phyloP scores from a whole-genome alignment of 2,888 invertebrate genomes.

The Diplazon laetatorius region DNA sequence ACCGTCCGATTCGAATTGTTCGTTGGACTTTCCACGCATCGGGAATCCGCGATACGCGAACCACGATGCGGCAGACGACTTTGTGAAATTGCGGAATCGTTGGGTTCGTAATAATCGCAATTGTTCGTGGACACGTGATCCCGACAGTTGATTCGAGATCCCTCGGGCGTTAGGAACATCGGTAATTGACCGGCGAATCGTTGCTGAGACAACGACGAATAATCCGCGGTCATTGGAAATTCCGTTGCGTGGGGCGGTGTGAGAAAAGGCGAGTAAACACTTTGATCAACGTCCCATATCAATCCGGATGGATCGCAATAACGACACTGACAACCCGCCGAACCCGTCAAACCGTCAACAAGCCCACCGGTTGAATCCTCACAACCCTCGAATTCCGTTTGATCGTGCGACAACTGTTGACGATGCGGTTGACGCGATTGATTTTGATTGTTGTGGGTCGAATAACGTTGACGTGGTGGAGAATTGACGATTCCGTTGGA shows the following conservation, averaged over 20 bases:
- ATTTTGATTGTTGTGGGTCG: conserved; percentile 44
- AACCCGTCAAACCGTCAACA: conserved; percentile 72
- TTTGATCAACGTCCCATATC: conserved; percentile 89
- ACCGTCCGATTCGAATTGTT: conserved; percentile 31
- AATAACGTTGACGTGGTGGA: conserved; percentile 55
- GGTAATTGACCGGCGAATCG: conserved; percentile 66
- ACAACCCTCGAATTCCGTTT: conserved; percentile 66
- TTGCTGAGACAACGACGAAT: conserved; percentile 60
- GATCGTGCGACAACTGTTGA: conserved; percentile 50
- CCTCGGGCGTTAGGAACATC: conserved; percentile 68
- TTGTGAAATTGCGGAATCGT: conserved; percentile 58
- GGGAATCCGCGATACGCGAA: conserved; percentile 44
- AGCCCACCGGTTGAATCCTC: conserved; percentile 66
- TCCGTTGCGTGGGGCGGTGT: conserved; percentile 80
- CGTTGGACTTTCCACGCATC: conserved; percentile 47
- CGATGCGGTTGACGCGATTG: conserved; percentile 37
- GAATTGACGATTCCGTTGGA: conserved; percentile 51
- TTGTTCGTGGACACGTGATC: conserved; percentile 64
- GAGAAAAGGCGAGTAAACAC: conserved; percentile 84
- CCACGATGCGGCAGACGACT: conserved; percentile 58
- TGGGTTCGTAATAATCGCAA: conserved; percentile 63
- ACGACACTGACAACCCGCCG: conserved; percentile 87
- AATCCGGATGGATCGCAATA: conserved; percentile 90
- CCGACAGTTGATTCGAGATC: conserved; percentile 67
- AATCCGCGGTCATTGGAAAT: conserved; percentile 66